Conservation (phyloP, 1,140 invertebrate species). For the Trachymyrmex septentrionalis region DNA sequence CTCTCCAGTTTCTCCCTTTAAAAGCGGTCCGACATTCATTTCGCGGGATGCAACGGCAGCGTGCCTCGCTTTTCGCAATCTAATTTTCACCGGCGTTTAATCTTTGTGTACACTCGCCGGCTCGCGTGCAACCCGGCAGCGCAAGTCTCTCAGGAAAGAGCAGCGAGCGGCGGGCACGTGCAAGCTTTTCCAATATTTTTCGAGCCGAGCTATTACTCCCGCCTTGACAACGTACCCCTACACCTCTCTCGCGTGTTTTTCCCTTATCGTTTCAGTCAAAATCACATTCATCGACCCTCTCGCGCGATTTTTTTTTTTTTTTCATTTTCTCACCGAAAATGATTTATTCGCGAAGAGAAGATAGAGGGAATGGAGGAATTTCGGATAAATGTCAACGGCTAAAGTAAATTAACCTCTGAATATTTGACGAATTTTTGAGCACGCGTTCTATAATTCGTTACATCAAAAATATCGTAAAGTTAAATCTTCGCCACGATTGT, state of each 20-base stretch:
- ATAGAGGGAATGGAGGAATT: not conserved
- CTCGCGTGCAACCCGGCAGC: constrained; percentile 30
- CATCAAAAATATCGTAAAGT: constrained; percentile 42
- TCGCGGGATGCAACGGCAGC: constrained; percentile 59
- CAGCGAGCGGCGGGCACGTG: constrained; percentile 57
- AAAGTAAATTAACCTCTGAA: constrained; percentile 28
- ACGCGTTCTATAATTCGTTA: constrained; percentile 16
- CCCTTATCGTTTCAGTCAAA: constrained; percentile 70
- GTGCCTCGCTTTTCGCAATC: constrained; percentile 75
- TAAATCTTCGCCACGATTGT: constrained; percentile 38
- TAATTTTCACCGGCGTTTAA: constrained; percentile 79
- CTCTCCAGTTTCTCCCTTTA: constrained; percentile 7
- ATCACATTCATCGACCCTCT: constrained; percentile 51
- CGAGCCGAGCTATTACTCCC: constrained; percentile 56
- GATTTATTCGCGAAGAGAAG: constrained; percentile 36
- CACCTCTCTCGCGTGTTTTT: constrained; percentile 65
- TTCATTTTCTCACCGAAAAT: constrained; percentile 35
- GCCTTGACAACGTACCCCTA: constrained; percentile 44
- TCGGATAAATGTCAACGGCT: constrained; percentile 25
- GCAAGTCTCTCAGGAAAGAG: constrained; percentile 63
- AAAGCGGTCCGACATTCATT: constrained; percentile 73
- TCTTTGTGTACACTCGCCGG: constrained; percentile 69
- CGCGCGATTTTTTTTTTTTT: constrained; percentile 31
- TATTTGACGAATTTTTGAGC: constrained; percentile 17
- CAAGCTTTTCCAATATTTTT: constrained; percentile 63